These are phyloP conservation scores for Drosophila suboccidentalis DNA, from an alignment of 2,888 invertebrate genomes.

Conservation along the genomic window DNA sequence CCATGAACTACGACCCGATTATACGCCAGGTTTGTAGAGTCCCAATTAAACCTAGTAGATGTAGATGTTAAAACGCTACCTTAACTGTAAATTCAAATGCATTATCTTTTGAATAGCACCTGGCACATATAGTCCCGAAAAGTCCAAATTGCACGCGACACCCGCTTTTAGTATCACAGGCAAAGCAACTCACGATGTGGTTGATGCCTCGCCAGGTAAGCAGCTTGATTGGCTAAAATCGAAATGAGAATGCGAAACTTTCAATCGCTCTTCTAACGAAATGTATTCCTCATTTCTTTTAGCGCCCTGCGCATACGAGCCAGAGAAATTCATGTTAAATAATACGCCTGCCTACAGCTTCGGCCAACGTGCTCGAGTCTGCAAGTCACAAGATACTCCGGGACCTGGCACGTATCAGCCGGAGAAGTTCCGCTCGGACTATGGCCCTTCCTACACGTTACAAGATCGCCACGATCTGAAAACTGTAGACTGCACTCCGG, in stretches of 20 bases:
- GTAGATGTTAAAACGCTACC: too few relatives aligned
- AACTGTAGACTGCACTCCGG: conserved; percentile 83
- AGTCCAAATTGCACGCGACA: conserved; percentile 86
- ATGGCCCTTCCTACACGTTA: conserved; percentile 87
- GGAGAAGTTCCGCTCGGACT: conserved; percentile 86
- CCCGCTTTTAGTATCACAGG: conserved; percentile 87
- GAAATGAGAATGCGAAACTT: too few relatives aligned
- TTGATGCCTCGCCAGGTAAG: conserved; percentile 79
- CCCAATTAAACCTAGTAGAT: not conserved
- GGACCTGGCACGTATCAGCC: conserved; percentile 87
- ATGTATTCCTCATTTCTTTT: not conserved
- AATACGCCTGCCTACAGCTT: conserved; percentile 90
- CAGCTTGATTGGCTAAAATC: not conserved
- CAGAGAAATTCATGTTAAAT: conserved; percentile 87
- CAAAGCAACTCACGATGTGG: conserved; percentile 85
- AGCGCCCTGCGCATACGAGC: conserved; percentile 88
- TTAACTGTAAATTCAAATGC: not conserved
- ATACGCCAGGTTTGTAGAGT: conserved; percentile 81
- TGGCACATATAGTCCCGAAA: conserved; percentile 87
- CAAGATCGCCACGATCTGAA: conserved; percentile 69
- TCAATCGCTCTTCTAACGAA: not conserved
- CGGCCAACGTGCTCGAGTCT: conserved; percentile 88
- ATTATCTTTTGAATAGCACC: conserved; percentile 80
- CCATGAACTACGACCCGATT: conserved; percentile 73
- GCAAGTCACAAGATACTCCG: conserved; percentile 85